Percentiles rank a stretch among this genome's conserved stretches.
Evolutionary conservation across 2,797 vertebrate species (phyloP).

Genomic region (Ceryle rudis): DNA sequence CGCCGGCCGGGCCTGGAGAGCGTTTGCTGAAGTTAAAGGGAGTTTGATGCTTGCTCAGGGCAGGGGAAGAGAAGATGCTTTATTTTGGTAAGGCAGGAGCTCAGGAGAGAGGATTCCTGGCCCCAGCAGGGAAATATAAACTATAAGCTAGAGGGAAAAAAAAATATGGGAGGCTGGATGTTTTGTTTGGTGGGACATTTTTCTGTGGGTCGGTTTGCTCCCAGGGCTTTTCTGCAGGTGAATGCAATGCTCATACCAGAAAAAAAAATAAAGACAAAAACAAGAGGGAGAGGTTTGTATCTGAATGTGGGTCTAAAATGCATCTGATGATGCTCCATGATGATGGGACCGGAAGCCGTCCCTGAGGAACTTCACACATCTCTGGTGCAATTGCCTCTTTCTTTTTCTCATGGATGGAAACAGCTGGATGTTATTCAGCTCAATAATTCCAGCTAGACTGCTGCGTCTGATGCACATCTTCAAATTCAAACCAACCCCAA

Average conservation of each 20-base stretch:
- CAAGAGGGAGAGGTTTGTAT: fast-evolving
- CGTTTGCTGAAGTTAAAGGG: background rate
- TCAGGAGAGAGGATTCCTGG: background rate
- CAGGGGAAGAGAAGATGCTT: background rate
- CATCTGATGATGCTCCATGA: background rate
- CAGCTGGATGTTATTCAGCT: background rate
- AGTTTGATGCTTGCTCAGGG: background rate
- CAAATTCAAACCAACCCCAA: background rate
- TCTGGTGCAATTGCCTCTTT: background rate
- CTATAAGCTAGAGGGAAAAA: background rate
- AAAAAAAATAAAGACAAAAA: background rate
- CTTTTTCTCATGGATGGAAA: background rate
- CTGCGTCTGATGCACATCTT: background rate
- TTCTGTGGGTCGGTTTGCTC: background rate
- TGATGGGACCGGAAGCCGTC: background rate
- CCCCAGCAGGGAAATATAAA: background rate
- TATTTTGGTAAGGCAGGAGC: background rate
- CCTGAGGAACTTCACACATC: background rate
- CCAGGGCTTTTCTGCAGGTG: background rate
- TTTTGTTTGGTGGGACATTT: background rate
- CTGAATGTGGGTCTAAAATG: background rate
- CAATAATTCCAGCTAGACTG: conserved; percentile 28
- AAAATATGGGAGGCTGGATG: background rate
- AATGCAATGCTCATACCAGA: no score
- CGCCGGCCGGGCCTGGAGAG: conserved; percentile 22